Conservation (phyloP, 1,140 invertebrate species). For the Uloborus diversus region DNA sequence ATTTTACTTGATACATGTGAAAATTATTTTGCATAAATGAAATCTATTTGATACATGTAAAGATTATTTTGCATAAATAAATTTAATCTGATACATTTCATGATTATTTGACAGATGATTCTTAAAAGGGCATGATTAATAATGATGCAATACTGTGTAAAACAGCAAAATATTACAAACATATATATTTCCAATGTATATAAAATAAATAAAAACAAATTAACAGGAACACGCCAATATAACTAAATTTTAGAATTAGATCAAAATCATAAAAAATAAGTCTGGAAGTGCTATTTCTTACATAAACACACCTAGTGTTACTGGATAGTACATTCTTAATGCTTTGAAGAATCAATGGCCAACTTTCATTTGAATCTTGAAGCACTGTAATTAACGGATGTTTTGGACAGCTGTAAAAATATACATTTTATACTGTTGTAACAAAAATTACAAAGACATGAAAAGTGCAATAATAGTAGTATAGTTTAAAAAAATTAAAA, state of each 20-base stretch:
- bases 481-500: background rate
- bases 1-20: background rate
- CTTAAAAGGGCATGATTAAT: no score
- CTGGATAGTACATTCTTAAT: conserved; percentile 4
- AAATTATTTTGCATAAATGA: background rate
- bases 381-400: conserved; percentile 41
- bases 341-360: conserved; percentile 38
- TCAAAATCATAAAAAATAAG: background rate
- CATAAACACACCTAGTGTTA: background rate
- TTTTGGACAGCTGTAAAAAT: conserved; percentile 11
- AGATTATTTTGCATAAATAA: background rate
- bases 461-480: background rate
- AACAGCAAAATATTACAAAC: no score
- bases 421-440: background rate
- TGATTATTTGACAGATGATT: no score
- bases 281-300: background rate
- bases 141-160: no score
- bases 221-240: no score
- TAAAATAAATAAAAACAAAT: no score
- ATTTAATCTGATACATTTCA: background rate
- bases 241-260: background rate
- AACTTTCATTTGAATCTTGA: conserved; percentile 14
- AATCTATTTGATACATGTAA: background rate
- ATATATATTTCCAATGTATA: no score
- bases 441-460: background rate